Evolutionary conservation across 37 sponge, comb jelly and placozoan genomes (phyloP).

Genomic region (Amphimedon queenslandica): DNA sequence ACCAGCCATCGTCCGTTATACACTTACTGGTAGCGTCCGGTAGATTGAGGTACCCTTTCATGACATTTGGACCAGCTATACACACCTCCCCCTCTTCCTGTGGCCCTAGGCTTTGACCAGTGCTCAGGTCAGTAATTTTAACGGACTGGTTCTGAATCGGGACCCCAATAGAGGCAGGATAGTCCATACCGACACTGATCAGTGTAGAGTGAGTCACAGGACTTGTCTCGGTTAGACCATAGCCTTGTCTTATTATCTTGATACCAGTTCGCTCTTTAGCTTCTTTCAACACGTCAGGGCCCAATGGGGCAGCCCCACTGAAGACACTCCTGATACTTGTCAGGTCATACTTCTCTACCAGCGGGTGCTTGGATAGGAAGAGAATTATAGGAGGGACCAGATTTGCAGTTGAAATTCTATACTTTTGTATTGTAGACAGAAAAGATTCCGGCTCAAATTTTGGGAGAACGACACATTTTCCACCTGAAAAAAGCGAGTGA

Average conservation of each 20-base stretch:
- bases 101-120: constrained; percentile 24
- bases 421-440: constrained; percentile 44
- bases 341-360: constrained; percentile 76
- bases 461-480: constrained; percentile 45
- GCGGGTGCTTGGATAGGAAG: constrained; percentile 81
- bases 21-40: constrained; percentile 55
- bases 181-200: neutral
- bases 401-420: constrained; percentile 29
- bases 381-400: constrained; percentile 80
- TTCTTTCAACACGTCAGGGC: constrained; percentile 56
- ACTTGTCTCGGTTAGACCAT: constrained; percentile 83
- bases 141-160: constrained; percentile 37
- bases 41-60: constrained; percentile 85
- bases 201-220: constrained; percentile 61
- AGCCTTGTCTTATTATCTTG: constrained; percentile 52
- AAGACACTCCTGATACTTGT: constrained; percentile 46
- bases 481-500: constrained; percentile 43
- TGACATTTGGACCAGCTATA: constrained; percentile 77
- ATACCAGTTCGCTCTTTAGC: constrained; percentile 36
- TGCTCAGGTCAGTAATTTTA: constrained; percentile 59
- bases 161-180: constrained; percentile 59
- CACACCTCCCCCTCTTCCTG: constrained; percentile 67
- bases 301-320: constrained; percentile 83
- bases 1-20: constrained; percentile 77
- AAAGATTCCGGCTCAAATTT: constrained; percentile 75